Evolutionary conservation across 2,113 vertebrate genomes (phyloP).

Genomic region (Hylia prasina): DNA sequence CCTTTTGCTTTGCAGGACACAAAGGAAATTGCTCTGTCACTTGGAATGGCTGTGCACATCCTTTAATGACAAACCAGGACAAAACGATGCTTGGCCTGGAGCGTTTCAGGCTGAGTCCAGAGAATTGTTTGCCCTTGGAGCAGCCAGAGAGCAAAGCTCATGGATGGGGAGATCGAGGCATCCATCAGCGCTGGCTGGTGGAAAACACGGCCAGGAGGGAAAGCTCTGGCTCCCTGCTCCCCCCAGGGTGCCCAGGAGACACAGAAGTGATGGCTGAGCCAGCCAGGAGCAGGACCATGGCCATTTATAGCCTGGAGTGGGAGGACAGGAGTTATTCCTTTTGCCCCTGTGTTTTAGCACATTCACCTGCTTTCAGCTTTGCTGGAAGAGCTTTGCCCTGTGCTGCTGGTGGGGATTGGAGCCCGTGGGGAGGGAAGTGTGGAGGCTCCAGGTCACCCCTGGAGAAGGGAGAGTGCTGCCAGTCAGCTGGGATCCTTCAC

Average conservation of each 20-base stretch:
- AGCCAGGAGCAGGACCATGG: rapidly evolving
- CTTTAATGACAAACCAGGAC: conserved; percentile 11
- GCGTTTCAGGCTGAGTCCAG: not conserved
- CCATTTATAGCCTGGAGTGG: not conserved
- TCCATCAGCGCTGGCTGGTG: rapidly evolving
- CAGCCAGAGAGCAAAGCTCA: not conserved
- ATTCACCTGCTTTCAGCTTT: not conserved
- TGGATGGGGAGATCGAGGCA: not conserved
- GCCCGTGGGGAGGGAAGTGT: rapidly evolving
- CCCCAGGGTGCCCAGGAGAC: rapidly evolving
- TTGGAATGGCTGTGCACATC: conserved; percentile 17
- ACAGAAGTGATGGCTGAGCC: not conserved
- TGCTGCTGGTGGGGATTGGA: not conserved
- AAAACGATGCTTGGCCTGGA: not conserved
- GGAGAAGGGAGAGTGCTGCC: not conserved
- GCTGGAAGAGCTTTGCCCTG: not conserved
- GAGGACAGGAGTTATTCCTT: not conserved
- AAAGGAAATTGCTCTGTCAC: conserved; percentile 44
- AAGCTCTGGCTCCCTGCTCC: not conserved
- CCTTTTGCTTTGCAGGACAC: not conserved
- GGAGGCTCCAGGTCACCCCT: not conserved
- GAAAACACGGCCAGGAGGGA: not conserved
- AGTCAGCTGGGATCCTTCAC: not conserved
- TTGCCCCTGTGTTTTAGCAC: not conserved
- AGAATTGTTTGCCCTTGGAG: conserved; percentile 32